Conservation (phyloP, 1,140 invertebrate genomes). For the Andricus grossulariae region DNA sequence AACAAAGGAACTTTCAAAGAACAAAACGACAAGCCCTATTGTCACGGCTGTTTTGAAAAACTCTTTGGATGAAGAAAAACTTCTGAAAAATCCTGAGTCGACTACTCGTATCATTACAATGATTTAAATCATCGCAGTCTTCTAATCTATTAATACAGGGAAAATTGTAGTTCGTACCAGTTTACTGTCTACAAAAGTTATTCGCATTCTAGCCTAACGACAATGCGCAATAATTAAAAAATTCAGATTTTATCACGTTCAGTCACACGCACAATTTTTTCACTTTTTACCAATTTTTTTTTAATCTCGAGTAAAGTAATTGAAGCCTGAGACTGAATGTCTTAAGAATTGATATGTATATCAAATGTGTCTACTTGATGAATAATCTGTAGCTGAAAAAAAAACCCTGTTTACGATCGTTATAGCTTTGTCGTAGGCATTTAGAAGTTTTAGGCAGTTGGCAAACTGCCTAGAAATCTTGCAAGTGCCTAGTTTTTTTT, state of each 20-base stretch:
- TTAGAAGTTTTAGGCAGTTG: too few relatives aligned
- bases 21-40: constrained; percentile 98
- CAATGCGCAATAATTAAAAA: too few relatives aligned
- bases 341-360: not conserved
- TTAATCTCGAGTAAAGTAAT: constrained; percentile 19
- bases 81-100: not conserved
- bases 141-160: constrained; percentile 6
- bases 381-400: constrained; percentile 5
- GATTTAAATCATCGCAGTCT: constrained; percentile 7
- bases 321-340: constrained; percentile 26
- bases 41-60: constrained; percentile 98
- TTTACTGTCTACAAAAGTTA: constrained; percentile 3
- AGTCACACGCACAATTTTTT: not conserved
- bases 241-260: too few relatives aligned
- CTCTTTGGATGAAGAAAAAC: constrained; percentile 86
- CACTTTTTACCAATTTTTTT: not conserved
- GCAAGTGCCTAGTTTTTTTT: too few relatives aligned
- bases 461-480: too few relatives aligned
- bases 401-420: constrained; percentile 14
- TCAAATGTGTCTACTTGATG: not conserved
- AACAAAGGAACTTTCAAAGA: constrained; percentile 99
- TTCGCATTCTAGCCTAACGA: not conserved
- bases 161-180: not conserved
- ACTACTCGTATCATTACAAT: not conserved
- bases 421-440: not conserved